phyloP scores from a whole-genome alignment of 2,888 invertebrate genomes.

The Toxonevra muliebris region DNA sequence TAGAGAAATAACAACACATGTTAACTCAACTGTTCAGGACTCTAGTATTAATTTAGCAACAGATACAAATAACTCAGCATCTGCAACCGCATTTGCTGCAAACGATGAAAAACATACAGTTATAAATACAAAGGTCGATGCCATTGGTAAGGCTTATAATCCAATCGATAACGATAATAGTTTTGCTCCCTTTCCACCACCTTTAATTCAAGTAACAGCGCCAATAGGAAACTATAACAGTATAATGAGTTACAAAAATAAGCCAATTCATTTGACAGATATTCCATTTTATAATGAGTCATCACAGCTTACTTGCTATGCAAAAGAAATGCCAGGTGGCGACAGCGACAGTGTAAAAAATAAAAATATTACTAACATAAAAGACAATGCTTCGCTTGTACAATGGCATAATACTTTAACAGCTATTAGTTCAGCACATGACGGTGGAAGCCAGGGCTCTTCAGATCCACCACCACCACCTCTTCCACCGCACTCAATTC shows the following conservation, averaged over 20 bases:
- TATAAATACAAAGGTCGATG: no score
- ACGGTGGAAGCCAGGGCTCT: slow-evolving; percentile 44
- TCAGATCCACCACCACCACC: slow-evolving; percentile 53
- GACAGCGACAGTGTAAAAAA: slow-evolving; percentile 2
- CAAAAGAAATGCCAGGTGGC: slow-evolving; percentile 10
- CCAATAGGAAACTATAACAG: slow-evolving; percentile 38
- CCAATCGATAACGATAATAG: no score
- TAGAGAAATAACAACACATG: no score
- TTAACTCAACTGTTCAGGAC: no score
- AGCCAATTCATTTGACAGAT: slow-evolving; percentile 29
- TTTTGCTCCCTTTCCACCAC: background rate
- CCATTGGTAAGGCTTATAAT: no score
- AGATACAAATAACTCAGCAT: no score
- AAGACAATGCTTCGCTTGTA: slow-evolving; percentile 57
- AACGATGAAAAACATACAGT: no score
- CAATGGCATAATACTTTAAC: slow-evolving; percentile 58
- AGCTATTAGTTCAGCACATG: slow-evolving; percentile 39
- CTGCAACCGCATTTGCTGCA: no score
- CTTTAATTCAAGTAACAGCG: slow-evolving; percentile 4
- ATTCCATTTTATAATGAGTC: slow-evolving; percentile 54
- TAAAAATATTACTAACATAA: slow-evolving; percentile 53
- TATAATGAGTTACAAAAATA: slow-evolving; percentile 18
- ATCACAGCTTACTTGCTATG: slow-evolving; percentile 35
- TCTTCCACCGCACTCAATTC: slow-evolving; percentile 57
- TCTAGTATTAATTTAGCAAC: no score